Conservation (phyloP, 2,113 vertebrate genomes). For the Xiphias gladius region DNA sequence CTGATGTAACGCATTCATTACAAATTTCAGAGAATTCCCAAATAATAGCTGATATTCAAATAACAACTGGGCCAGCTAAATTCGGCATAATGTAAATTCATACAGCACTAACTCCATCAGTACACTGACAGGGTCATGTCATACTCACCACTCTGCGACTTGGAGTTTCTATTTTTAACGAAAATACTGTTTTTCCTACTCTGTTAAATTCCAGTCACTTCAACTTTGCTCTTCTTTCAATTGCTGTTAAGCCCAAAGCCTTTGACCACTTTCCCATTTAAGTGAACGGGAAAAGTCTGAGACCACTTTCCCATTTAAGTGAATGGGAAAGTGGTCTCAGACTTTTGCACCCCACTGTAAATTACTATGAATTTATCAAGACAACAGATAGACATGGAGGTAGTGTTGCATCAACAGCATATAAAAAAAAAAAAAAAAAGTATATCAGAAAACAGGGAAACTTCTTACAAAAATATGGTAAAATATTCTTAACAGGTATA, state of each 20-base stretch:
- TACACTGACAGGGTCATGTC: too few species aligned
- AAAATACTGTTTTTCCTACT: not conserved
- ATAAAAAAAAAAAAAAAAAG: not conserved
- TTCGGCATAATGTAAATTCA: not conserved
- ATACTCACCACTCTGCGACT: not conserved
- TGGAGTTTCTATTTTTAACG: not conserved
- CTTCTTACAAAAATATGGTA: not conserved
- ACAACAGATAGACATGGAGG: not conserved
- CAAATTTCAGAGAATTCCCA: not conserved
- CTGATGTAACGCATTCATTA: not conserved
- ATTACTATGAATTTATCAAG: not conserved
- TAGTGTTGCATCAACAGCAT: not conserved
- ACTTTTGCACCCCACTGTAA: too few species aligned
- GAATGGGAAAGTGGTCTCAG: too few species aligned
- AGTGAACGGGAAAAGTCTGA: too few species aligned
- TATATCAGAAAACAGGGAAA: not conserved
- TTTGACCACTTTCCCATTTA: too few species aligned
- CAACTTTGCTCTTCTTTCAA: not conserved
- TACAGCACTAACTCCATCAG: not conserved
- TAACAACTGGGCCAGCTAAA: not conserved
- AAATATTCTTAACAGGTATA: not conserved
- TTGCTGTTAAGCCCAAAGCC: not conserved
- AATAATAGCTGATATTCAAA: not conserved
- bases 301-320: too few species aligned
- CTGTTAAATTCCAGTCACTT: not conserved